These are phyloP conservation scores for Sinosuthora webbiana DNA, from an alignment of 2,113 vertebrate species.

Conservation along the genomic window DNA sequence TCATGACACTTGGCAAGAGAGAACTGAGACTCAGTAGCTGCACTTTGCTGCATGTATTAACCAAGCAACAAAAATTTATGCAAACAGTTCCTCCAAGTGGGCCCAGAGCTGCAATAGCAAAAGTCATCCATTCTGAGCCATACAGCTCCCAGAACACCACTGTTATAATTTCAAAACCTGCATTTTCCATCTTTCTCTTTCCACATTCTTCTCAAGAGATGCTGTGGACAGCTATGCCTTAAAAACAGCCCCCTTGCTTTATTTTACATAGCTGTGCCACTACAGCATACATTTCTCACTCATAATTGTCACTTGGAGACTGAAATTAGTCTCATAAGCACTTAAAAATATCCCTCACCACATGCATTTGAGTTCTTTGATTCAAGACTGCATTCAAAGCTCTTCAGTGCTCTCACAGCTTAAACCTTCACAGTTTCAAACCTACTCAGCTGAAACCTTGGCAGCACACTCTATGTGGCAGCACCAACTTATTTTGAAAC, in stretches of 20 bases:
- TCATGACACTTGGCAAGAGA: not conserved
- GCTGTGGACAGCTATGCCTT: not conserved
- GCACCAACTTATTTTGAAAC: not conserved
- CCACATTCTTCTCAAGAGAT: not conserved
- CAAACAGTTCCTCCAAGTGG: slow-evolving; percentile 72
- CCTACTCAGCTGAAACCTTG: not conserved
- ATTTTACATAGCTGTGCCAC: not conserved
- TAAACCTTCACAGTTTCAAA: not conserved
- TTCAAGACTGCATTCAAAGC: not conserved
- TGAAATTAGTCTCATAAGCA: not conserved
- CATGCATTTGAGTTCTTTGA: not conserved
- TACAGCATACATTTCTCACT: not conserved
- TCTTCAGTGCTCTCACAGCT: not conserved
- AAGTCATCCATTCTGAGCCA: slow-evolving; percentile 77
- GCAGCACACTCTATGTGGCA: not conserved
- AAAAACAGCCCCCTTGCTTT: not conserved
- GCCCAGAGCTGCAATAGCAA: slow-evolving; percentile 73
- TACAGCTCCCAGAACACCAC: slow-evolving; percentile 71
- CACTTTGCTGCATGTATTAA: slow-evolving; percentile 25
- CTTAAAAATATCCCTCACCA: not conserved
- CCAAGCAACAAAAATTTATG: slow-evolving; percentile 49
- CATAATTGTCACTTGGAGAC: not conserved
- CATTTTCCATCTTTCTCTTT: not conserved
- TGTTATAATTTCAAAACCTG: not conserved
- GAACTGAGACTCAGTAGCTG: not conserved